Percentiles rank a stretch among this genome's conserved stretches.
Conservation (phyloP, 2,113 vertebrate species). For the Bubalus kerabau region DNA sequence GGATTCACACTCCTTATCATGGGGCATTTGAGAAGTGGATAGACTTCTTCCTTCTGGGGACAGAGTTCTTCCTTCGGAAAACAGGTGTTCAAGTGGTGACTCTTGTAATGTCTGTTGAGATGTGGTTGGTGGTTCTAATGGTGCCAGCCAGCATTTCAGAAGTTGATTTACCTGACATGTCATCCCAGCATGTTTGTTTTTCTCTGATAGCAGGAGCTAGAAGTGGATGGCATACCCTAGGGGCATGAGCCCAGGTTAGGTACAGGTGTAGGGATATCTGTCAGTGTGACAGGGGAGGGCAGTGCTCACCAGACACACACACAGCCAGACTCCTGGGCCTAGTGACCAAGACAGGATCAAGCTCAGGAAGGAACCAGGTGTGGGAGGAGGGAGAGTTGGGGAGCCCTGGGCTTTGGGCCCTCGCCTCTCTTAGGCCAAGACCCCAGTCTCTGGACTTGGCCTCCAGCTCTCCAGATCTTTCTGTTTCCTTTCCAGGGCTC, state of each 20-base stretch:
- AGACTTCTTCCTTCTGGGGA: neutral
- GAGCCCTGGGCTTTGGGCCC: neutral
- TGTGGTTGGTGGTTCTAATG: neutral
- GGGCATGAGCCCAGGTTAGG: fast-evolving
- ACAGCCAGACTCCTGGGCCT: neutral
- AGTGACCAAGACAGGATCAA: neutral
- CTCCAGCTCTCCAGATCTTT: neutral
- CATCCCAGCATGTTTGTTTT: neutral
- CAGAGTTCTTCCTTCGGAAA: neutral
- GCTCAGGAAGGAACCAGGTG: neutral
- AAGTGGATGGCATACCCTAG: neutral
- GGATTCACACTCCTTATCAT: neutral
- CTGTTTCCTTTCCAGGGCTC: neutral
- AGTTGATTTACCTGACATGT: neutral
- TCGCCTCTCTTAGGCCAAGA: neutral
- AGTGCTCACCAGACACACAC: fast-evolving
- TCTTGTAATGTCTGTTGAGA: neutral
- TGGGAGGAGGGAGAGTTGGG: neutral
- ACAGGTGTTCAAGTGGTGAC: neutral
- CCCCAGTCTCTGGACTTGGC: neutral
- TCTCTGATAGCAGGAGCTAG: neutral
- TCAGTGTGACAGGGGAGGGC: neutral
- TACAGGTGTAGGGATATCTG: neutral
- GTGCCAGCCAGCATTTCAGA: neutral
- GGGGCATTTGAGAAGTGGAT: neutral